These are phyloP conservation scores for Pectinophora gossypiella DNA, from an alignment of 1,140 invertebrate species.

Conservation along the genomic window DNA sequence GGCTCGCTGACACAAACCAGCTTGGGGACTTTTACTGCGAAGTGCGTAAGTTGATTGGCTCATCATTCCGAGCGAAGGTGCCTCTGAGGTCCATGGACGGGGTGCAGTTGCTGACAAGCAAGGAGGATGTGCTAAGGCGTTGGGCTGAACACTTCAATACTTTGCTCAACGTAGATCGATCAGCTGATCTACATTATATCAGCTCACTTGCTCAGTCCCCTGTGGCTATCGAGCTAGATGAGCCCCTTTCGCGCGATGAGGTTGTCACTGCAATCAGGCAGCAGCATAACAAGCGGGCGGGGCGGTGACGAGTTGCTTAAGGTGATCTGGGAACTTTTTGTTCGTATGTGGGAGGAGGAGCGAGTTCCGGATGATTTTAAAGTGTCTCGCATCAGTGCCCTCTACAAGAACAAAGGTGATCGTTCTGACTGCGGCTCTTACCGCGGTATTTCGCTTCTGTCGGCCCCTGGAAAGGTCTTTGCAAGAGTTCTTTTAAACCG, in stretches of 20 bases:
- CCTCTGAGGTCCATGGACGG: conserved; percentile 9
- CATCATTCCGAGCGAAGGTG: neutral
- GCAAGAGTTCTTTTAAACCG: conserved; percentile 7
- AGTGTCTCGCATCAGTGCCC: conserved; percentile 7
- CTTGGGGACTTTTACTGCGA: conserved; percentile 22
- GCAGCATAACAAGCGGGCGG: conserved; percentile 5
- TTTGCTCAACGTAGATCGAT: conserved; percentile 9
- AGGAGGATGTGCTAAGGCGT: conserved; percentile 7
- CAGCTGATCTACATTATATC: conserved; percentile 6
- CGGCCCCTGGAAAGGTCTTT: conserved; percentile 9
- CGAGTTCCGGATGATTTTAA: conserved; percentile 4
- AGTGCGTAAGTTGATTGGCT: conserved; percentile 12
- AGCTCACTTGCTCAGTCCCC: neutral
- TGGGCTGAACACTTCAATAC: conserved; percentile 12
- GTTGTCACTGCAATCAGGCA: conserved; percentile 7
- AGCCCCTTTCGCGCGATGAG: neutral
- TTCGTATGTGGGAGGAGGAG: conserved; percentile 8
- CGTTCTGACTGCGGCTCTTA: conserved; percentile 10
- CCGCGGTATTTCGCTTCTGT: conserved; percentile 7
- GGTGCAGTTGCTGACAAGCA: neutral
- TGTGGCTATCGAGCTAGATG: neutral
- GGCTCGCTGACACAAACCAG: conserved; percentile 25
- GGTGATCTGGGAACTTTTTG: conserved; percentile 5
- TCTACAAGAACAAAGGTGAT: conserved; percentile 10
- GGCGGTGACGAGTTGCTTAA: conserved; percentile 1